A percentile compares a stretch with the other conserved stretches of the same genome.
Conservation (phyloP, 2,797 vertebrate genomes). For the Sebastes vulpes region DNA sequence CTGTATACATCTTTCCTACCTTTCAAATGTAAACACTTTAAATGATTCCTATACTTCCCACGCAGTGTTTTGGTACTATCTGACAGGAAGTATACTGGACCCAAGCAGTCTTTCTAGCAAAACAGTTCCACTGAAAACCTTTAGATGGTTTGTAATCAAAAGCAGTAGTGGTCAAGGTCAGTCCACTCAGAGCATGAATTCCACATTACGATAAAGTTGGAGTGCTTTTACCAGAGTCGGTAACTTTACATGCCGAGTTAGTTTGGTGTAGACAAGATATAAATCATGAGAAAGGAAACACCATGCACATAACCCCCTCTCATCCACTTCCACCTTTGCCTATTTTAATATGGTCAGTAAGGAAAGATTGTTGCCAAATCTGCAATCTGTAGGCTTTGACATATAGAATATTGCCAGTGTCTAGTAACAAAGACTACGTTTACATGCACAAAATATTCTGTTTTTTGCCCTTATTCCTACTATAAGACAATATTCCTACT, state of each 20-base stretch:
- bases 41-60: slow-evolving; percentile 26
- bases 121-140: slow-evolving; percentile 14
- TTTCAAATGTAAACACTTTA: slow-evolving; percentile 39
- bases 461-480: too few relatives aligned
- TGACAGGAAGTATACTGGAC: slow-evolving; percentile 25
- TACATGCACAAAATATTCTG: too few relatives aligned
- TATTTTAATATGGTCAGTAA: background rate
- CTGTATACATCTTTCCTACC: slow-evolving; percentile 9
- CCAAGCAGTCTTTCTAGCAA: background rate
- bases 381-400: background rate
- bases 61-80: background rate
- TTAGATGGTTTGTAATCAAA: slow-evolving; percentile 18
- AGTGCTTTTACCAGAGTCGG: background rate
- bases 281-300: background rate
- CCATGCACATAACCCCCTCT: background rate
- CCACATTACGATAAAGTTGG: background rate
- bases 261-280: background rate
- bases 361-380: background rate
- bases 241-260: background rate
- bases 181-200: background rate
- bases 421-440: slow-evolving; percentile 10
- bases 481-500: too few relatives aligned
- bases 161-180: background rate
- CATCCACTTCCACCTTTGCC: background rate
- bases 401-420: background rate